Evolutionary conservation across 2,888 invertebrate genomes (phyloP).

Genomic region (Netelia virgata): DNA sequence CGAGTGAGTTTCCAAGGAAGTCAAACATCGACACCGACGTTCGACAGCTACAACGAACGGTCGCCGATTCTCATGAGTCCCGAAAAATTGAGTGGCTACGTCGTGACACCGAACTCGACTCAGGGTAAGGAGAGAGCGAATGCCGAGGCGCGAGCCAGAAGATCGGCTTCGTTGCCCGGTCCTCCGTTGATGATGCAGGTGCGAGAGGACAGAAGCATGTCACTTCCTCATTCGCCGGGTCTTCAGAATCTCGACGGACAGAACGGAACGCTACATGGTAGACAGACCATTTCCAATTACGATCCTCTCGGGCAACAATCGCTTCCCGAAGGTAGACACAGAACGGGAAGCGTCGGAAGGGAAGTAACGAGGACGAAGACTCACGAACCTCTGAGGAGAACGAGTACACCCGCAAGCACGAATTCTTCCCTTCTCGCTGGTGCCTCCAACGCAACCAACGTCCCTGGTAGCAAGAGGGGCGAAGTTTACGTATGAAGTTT

Average conservation of each 20-base stretch:
- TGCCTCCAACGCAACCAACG: conserved; percentile 58
- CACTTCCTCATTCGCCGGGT: conserved; percentile 81
- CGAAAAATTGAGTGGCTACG: conserved; percentile 79
- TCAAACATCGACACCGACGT: conserved; percentile 79
- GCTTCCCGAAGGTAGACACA: conserved; percentile 75
- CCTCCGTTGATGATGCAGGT: conserved; percentile 77
- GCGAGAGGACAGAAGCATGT: conserved; percentile 81
- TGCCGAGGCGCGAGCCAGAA: conserved; percentile 79
- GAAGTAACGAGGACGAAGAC: conserved; percentile 66
- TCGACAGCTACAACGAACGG: conserved; percentile 80
- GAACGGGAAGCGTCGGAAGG: conserved; percentile 80
- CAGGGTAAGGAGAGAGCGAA: conserved; percentile 65
- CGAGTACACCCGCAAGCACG: conserved; percentile 82
- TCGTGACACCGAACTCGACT: conserved; percentile 68
- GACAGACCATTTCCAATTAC: conserved; percentile 51
- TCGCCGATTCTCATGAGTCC: conserved; percentile 82
- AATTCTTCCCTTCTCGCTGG: conserved; percentile 73
- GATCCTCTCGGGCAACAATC: conserved; percentile 46
- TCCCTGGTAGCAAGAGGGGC: conserved; percentile 84
- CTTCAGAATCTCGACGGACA: conserved; percentile 77
- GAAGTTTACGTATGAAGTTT: conserved; percentile 87
- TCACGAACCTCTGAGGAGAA: conserved; percentile 84
- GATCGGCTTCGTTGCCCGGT: conserved; percentile 82
- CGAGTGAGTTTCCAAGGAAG: conserved; percentile 80
- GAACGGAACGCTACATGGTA: conserved; percentile 72